Evolutionary conservation across 1,140 invertebrate species (phyloP).

Genomic region (Papilio polyxenes): DNA sequence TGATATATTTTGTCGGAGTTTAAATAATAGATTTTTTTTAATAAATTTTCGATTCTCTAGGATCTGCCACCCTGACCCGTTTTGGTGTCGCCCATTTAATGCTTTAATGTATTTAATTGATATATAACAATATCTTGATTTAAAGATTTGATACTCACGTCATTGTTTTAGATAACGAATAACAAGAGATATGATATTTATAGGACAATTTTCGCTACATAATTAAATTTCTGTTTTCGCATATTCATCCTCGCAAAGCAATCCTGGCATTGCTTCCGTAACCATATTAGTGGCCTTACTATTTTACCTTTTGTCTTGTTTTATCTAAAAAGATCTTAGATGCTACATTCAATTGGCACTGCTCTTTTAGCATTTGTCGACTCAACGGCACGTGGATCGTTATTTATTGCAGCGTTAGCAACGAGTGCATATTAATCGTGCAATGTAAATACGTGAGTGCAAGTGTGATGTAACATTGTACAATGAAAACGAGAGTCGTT

Average conservation of each 20-base stretch:
- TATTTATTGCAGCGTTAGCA: conserved; percentile 43
- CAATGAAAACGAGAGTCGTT: conserved; percentile 72
- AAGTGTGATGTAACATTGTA: conserved; percentile 67
- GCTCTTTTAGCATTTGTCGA: neutral
- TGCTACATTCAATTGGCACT: neutral
- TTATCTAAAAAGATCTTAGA: neutral
- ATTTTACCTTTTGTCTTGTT: too few relatives aligned
- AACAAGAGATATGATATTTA: neutral
- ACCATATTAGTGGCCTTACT: too few relatives aligned
- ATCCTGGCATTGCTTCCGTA: too few relatives aligned
- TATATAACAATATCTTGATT: neutral
- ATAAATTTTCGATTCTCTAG: too few relatives aligned
- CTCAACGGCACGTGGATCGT: neutral
- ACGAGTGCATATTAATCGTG: conserved; percentile 53
- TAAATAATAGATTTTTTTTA: too few relatives aligned
- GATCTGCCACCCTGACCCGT: too few relatives aligned
- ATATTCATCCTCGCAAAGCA: neutral
- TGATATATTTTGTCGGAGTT: too few relatives aligned
- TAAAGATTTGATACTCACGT: conserved; percentile 1
- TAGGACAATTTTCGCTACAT: neutral
- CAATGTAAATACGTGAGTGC: conserved; percentile 59
- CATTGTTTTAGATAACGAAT: neutral
- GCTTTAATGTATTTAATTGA: neutral
- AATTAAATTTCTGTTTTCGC: neutral
- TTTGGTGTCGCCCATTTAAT: too few relatives aligned